Conservation (phyloP, 1,140 invertebrate genomes). For the fruit fly (Drosophila melanogaster) region Release_6_plus_ISO1_MT NT_033777.3:31157501-31158000, state of each 20-base stretch:
- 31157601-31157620: slow-evolving; percentile 50
- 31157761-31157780: slow-evolving; percentile 55
- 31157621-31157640: slow-evolving; percentile 51
- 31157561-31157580: slow-evolving; percentile 8
- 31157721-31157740: slow-evolving; percentile 33
- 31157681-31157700: slow-evolving; percentile 6
- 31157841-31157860: background rate
- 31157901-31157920: slow-evolving; percentile 12
- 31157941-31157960: slow-evolving; percentile 82
- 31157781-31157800: slow-evolving; percentile 33
- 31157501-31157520: background rate
- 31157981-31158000: slow-evolving; percentile 76
- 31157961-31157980: slow-evolving; percentile 57
- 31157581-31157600: slow-evolving; percentile 15
- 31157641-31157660: slow-evolving; percentile 9
- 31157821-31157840: slow-evolving; percentile 24
- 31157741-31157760: slow-evolving; percentile 44
- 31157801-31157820: slow-evolving; percentile 42
- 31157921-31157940: slow-evolving; percentile 71
- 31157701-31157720: slow-evolving; percentile 10
- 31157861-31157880: slow-evolving; percentile 50
- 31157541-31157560: background rate
- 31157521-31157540: too few relatives aligned
- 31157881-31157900: slow-evolving; percentile 18
- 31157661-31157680: background rate